Base-by-base conservation (phyloP, 2,113 vertebrate genomes). In the Anhinga anhinga region DNA sequence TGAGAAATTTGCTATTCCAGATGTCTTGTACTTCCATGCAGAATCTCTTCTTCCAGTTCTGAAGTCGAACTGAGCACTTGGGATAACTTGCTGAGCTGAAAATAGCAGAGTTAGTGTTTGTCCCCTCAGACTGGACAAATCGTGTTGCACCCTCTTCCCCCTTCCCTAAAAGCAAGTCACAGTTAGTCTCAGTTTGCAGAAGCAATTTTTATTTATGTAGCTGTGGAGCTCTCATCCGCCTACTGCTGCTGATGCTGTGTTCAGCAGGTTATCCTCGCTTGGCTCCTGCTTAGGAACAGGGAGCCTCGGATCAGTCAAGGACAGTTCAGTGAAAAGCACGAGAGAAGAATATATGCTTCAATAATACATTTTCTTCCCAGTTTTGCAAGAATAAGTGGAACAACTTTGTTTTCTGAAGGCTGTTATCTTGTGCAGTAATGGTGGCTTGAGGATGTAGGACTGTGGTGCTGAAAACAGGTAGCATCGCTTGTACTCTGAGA, bases 391-490 rank as follows among this genome's bases (percentile, higher is more conserved):
- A 22, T 2, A 15, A 62, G 20, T 15, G 47, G 50, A 88, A 29
- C 42, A 45, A 7, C 30, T 66, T 5, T 1, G 30, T 38, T 71
- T 86, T 71, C 61, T 34, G 59, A 30, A 5, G 1, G 7, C 15
- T 0, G 0, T 34, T 55, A 23, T 63, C 19, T 59, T 72, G 45
- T 22, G 45, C 44, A 13, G 18, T n/a, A 30, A 7, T 21, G 32
- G 9, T 58, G 53, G 25, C 50, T 63, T 45, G 69, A 70, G 86
- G 67, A 63, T 0, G 1, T 5, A 3, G 63, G 26, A 19, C 36
- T 3, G 1, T 3, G 1, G 21, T 3, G 1, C 65, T 52, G 65
- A 10, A 34, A n/a, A 1, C 0, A 14, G 16, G 29, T 9, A 18
- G 38, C 53, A 29, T 16, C 15, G 2, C 38, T 62, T n/a, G 17